Conservation (phyloP, 2,888 invertebrate species). For the Odontomyia ornata region DNA sequence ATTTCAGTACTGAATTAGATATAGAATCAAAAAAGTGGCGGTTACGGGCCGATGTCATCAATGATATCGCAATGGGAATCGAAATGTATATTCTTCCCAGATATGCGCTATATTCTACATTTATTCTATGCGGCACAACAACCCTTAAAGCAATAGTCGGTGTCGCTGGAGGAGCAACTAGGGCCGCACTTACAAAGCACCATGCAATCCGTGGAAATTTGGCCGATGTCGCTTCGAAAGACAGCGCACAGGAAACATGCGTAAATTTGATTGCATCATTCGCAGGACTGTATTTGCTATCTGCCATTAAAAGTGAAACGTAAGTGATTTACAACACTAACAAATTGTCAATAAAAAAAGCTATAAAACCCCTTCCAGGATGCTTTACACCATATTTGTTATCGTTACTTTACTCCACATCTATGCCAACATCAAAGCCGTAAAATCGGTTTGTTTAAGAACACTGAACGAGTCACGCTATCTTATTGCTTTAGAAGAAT, state of each 20-base stretch:
- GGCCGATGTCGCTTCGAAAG: conserved; percentile 92
- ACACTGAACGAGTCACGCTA: conserved; percentile 84
- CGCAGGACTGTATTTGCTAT: conserved; percentile 78
- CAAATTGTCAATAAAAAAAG: conserved; percentile 48
- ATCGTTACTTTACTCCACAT: conserved; percentile 82
- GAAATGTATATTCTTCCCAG: conserved; percentile 82
- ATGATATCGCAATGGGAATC: conserved; percentile 88
- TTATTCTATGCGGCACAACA: conserved; percentile 77
- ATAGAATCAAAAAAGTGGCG: conserved; percentile 96
- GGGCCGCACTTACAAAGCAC: conserved; percentile 92
- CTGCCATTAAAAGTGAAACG: conserved; percentile 68
- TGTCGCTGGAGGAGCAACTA: conserved; percentile 92
- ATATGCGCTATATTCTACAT: conserved; percentile 70
- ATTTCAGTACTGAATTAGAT: conserved; percentile 76
- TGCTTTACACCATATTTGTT: conserved; percentile 77
- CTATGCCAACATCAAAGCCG: conserved; percentile 87
- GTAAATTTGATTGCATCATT: conserved; percentile 90
- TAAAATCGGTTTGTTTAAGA: conserved; percentile 79
- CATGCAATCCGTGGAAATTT: conserved; percentile 89
- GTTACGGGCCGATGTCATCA: conserved; percentile 90
- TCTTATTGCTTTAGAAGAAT: conserved; percentile 74
- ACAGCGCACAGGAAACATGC: conserved; percentile 95
- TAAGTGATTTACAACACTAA: no score
- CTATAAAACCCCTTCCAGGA: conserved; percentile 66
- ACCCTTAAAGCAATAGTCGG: conserved; percentile 87